Percentiles rank a stretch among this genome's conserved stretches.
phyloP scores from a whole-genome alignment of 2,888 invertebrate species.

The Alcis repandata region DNA sequence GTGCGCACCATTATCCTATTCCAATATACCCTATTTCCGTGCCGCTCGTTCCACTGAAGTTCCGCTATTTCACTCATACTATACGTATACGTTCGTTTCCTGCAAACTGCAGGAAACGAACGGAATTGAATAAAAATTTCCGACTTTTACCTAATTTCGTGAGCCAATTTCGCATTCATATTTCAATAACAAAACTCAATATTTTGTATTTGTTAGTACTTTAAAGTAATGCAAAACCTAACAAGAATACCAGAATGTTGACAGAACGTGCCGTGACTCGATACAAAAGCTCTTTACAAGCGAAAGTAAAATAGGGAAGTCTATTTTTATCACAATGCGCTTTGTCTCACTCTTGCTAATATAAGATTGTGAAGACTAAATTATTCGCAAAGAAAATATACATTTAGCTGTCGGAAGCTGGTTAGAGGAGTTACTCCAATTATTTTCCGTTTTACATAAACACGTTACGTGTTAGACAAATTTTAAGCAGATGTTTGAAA shows the following conservation, averaged over 20 bases:
- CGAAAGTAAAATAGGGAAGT: not conserved
- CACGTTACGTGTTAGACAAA: not conserved
- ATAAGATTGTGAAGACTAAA: not conserved
- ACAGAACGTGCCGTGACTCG: constrained; percentile 2
- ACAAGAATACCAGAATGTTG: not conserved
- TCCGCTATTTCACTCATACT: too few relatives aligned
- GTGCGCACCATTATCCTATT: too few relatives aligned
- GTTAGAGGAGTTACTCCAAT: not conserved
- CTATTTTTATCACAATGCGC: constrained; percentile 4
- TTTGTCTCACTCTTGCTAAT: constrained; percentile 6
- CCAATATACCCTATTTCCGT: too few relatives aligned
- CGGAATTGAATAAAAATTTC: too few relatives aligned
- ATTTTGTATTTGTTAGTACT: not conserved
- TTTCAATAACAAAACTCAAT: constrained; percentile 1
- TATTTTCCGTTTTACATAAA: not conserved
- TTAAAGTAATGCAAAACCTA: not conserved
- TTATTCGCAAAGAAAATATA: too few relatives aligned
- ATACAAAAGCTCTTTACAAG: not conserved
- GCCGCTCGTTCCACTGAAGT: too few relatives aligned
- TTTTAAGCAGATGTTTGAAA: not conserved
- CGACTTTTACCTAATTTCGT: too few relatives aligned
- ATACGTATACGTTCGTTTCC: too few relatives aligned
- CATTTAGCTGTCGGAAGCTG: constrained; percentile 2
- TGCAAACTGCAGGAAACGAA: too few relatives aligned
- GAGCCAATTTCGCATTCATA: too few relatives aligned